Evolutionary conservation across 2,113 vertebrate species (phyloP), one percentile per base, ranked within the genome.

Genomic region (Ophthalmolycus amberensis): DNA sequence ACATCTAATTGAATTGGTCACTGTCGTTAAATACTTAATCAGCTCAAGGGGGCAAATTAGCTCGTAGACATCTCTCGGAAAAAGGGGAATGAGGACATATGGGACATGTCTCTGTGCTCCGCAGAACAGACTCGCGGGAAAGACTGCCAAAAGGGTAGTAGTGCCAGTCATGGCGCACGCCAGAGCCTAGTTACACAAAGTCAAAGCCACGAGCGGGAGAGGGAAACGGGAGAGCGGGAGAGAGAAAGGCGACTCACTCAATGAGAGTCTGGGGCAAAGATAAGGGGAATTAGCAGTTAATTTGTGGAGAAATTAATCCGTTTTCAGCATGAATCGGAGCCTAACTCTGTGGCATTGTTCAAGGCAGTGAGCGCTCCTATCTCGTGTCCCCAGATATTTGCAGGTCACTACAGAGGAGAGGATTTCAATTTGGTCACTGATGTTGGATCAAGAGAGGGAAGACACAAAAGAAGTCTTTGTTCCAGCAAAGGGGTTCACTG

Each of bases 271-370:
- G 75, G 90, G 90, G 86, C 91, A 88, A 87, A 93, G 94, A 95
- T 94, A 95, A 95, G 90, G 89, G 80, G 89, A 94, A 94, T 95
- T 94, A 93, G 91, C 85, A 82, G 90, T 92, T 94, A 80, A 94
- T 93, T 94, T 94, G 91, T 85, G 80, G 71, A 85, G 90, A 91
- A 94, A 94, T 94, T 91, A 95, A 95, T 94, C 93, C 87, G 50
- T 93, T 95, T 72, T 93, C 84, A 72, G 84, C 74, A 56, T 88
- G 84, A 94, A 93, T 93, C 82, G 69, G 68, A 87, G 80, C 76
- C 79, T 4, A 75, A 80, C 87, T 84, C 80, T 27, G 58, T 82
- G 72, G 88, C 89, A 93, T 94, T 94, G 93, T 94, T 89, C 58
- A 44, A 90, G 85, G 86, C 87, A 69, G 77, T 48, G 83, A 84